These are phyloP conservation scores for Alosa sapidissima DNA, from an alignment of 2,797 vertebrate genomes.

Conservation along the genomic window DNA sequence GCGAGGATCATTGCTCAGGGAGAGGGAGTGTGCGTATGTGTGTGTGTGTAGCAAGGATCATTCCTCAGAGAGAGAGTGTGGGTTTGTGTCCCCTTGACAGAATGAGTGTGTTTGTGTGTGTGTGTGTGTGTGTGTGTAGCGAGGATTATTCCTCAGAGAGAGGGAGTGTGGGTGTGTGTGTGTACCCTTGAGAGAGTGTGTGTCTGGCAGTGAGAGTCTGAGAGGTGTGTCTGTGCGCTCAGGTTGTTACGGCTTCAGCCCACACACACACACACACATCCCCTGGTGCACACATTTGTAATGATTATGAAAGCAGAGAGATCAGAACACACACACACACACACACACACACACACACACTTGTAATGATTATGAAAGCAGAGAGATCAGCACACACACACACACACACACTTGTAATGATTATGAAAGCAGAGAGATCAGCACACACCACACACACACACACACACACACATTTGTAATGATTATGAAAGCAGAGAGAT, in stretches of 20 bases:
- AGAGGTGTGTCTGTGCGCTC: not conserved
- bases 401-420: too few relatives aligned
- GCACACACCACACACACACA: too few relatives aligned
- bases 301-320: not conserved
- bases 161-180: not conserved
- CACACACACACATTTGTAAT: too few relatives aligned
- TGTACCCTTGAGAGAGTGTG: not conserved
- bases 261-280: not conserved
- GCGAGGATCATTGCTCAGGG: not conserved
- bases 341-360: too few relatives aligned
- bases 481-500: not conserved
- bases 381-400: too few relatives aligned
- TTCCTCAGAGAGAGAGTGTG: not conserved
- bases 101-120: not conserved
- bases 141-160: not conserved
- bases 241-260: not conserved
- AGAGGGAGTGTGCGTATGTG: not conserved
- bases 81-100: not conserved
- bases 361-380: too few relatives aligned
- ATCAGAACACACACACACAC: too few relatives aligned
- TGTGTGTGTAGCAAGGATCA: not conserved
- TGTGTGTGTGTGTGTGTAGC: not conserved
- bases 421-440: too few relatives aligned
- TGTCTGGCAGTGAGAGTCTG: not conserved
- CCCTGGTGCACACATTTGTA: not conserved